phyloP scores from a whole-genome alignment of 2,888 invertebrate species.

The Hybos culiciformis region DNA sequence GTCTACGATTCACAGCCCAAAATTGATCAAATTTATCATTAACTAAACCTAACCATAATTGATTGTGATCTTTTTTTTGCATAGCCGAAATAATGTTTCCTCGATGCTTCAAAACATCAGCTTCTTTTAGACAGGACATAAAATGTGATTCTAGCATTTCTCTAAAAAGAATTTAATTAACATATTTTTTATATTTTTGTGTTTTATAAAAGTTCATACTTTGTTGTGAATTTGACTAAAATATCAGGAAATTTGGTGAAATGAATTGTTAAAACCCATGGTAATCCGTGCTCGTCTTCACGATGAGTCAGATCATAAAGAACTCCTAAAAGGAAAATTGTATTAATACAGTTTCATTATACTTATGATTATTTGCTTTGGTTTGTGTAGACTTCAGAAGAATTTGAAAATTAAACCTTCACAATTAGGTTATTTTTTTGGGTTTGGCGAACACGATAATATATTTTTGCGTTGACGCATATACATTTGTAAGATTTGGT shows the following conservation, averaged over 20 bases:
- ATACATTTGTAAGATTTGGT: too few relatives aligned
- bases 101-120: conserved; percentile 92
- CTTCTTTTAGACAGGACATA: conserved; percentile 92
- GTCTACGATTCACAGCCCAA: conserved; percentile 89
- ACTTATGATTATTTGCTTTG: too few relatives aligned
- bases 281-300: conserved; percentile 61
- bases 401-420: too few relatives aligned
- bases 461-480: too few relatives aligned
- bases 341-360: too few relatives aligned
- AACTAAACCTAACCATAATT: conserved; percentile 85
- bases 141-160: conserved; percentile 89
- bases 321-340: conserved; percentile 54
- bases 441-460: too few relatives aligned
- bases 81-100: conserved; percentile 78
- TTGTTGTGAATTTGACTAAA: conserved; percentile 73
- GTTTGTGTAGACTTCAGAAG: too few relatives aligned
- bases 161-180: conserved; percentile 37
- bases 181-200: background rate
- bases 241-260: conserved; percentile 86
- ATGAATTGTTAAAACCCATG: conserved; percentile 89
- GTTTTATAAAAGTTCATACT: conserved; percentile 39
- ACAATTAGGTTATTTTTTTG: too few relatives aligned
- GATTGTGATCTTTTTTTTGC: conserved; percentile 94
- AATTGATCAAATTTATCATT: conserved; percentile 99
- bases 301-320: conserved; percentile 69